A percentile compares a stretch with the other conserved stretches of the same genome.
Conservation (phyloP, 2,888 invertebrate species). For the Dolichomitus sp. region DNA sequence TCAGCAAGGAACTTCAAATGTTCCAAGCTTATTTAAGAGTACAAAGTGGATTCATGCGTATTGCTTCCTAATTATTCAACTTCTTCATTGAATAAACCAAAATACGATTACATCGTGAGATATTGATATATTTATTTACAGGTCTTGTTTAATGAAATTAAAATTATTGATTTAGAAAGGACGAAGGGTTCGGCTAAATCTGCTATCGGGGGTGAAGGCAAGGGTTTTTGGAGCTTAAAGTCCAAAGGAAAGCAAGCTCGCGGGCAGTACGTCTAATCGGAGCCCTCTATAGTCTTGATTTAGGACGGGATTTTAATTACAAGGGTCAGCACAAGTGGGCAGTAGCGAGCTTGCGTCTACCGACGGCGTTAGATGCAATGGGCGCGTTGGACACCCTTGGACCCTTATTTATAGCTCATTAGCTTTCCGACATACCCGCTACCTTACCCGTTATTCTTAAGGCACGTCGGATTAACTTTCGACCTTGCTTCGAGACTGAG, state of each 20-base stretch:
- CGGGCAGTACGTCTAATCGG: constrained; percentile 75
- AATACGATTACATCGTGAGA: too few species aligned
- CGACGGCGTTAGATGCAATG: constrained; percentile 11
- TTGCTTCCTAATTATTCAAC: too few species aligned
- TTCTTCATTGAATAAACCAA: too few species aligned
- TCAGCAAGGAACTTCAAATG: too few species aligned
- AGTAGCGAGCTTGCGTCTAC: constrained; percentile 56
- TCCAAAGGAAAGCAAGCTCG: constrained; percentile 60
- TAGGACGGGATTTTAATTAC: constrained; percentile 84
- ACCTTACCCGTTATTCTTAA: constrained; percentile 4
- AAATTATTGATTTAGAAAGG: background rate
- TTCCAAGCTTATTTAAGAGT: too few species aligned
- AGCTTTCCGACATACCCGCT: constrained; percentile 59
- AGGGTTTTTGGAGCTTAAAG: constrained; percentile 14
- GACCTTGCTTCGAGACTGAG: constrained; percentile 4
- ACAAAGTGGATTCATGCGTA: too few species aligned
- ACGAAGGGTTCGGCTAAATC: background rate
- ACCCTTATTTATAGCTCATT: constrained; percentile 82
- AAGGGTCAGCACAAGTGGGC: constrained; percentile 78
- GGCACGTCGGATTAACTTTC: constrained; percentile 2
- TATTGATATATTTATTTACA: background rate
- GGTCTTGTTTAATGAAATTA: background rate
- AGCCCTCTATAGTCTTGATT: constrained; percentile 80
- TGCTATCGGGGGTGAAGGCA: background rate
- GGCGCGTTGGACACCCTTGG: constrained; percentile 29